Percentiles rank a stretch among this genome's conserved stretches.
These are phyloP conservation scores for Orientallactaga bullata DNA, from an alignment of 2,113 vertebrate species.

Conservation along the genomic window DNA sequence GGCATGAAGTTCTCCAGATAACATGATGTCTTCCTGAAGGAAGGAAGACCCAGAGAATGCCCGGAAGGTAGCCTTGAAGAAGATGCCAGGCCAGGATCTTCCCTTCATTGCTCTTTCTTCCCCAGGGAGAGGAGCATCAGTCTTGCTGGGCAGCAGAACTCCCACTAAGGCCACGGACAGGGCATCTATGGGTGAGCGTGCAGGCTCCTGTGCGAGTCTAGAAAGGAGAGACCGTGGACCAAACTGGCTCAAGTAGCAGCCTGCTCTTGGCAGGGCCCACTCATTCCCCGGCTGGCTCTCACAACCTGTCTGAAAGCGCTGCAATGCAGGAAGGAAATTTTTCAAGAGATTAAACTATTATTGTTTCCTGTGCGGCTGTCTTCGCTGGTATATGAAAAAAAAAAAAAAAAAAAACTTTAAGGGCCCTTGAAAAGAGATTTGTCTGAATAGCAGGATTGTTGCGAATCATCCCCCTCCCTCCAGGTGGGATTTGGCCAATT, in stretches of 20 bases:
- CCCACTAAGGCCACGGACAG: accelerated
- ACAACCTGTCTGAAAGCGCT: conserved; percentile 87
- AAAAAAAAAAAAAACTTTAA: conserved; percentile 82
- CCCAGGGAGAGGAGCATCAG: not conserved
- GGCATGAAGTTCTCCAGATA: not conserved
- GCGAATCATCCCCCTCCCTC: conserved; percentile 86
- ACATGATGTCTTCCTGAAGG: not conserved
- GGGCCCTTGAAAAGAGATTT: conserved; percentile 90
- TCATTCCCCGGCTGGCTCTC: conserved; percentile 86
- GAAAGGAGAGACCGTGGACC: conserved; percentile 18
- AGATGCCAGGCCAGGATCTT: not conserved
- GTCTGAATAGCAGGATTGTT: conserved; percentile 88
- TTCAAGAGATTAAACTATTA: conserved; percentile 92
- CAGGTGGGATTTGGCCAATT: conserved; percentile 88
- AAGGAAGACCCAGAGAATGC: not conserved
- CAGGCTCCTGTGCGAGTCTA: conserved; percentile 51
- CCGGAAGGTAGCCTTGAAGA: not conserved
- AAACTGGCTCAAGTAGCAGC: conserved; percentile 81
- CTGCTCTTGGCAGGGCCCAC: conserved; percentile 83
- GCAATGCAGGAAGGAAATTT: conserved; percentile 91
- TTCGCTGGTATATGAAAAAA: conserved; percentile 84
- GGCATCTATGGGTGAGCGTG: not conserved
- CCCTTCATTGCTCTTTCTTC: not conserved
- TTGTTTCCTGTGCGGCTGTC: conserved; percentile 92
- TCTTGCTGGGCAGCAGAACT: not conserved